Evolutionary conservation across 35 echinoderm and acorn worm genomes (phyloP), one percentile per base, ranked within the genome.

Genomic region (Eucidaris tribuloides): DNA sequence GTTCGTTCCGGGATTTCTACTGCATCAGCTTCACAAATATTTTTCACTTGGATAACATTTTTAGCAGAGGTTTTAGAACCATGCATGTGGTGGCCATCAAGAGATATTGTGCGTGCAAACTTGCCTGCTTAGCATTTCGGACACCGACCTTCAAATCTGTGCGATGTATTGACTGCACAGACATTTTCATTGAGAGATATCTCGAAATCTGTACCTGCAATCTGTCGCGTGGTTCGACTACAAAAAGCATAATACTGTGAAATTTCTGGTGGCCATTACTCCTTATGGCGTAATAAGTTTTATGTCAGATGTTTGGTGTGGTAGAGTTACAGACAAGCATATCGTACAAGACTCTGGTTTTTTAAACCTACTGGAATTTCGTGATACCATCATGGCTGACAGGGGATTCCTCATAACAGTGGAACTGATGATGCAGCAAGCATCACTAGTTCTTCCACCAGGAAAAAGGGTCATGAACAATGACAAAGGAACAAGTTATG

Each of bases 241-340:
- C 35, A 86, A 86, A 34, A 65, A 86, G 13, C 49, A 86, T 29
- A 76, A 56, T 46, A 77, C 83, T 15, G 66, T 76, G 19, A 86
- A 86, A 41, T 77, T 86, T 57, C 49, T 77, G 0, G 28, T 86
- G 32, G 44, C 41, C 13, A 85, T 85, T 31, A 49, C 64, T 37
- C 82, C 65, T 2, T 39, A 71, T 30, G 82, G 82, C 23, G 20
- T 46, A 33, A 74, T 85, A 31, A 52, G 41, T 42, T 85, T 56
- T 72, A 38, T 76, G 5, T 60, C 46, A 28, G 83, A 77, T 6
- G 23, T 22, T 3, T 85, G 64, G 50, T 65, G 68, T 7, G 83
- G 83, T 0, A 77, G 83, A 32, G 71, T 65, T 25, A 74, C 83
- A 40, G 83, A 86, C 30, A 76, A 77, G 42, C 20, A 55, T 19